Percentiles rank a stretch among this genome's conserved stretches.
Evolutionary conservation across 2,113 vertebrate species (phyloP).

Genomic region (Pseudorasbora parva): DNA sequence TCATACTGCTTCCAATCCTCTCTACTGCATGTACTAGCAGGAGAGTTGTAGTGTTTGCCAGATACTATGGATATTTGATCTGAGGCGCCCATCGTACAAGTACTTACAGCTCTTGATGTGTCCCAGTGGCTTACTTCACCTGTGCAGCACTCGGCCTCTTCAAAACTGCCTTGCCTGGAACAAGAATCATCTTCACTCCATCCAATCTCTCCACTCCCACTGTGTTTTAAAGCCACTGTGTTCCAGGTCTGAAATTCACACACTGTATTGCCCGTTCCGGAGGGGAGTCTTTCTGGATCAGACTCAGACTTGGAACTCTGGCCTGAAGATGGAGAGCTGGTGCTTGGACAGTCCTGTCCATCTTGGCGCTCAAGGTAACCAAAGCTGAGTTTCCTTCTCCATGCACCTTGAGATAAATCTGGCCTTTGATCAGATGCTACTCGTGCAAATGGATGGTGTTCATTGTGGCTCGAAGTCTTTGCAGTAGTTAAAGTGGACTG

Average conservation of each 20-base stretch:
- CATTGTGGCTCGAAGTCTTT: constrained; percentile 56
- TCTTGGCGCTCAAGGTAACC: constrained; percentile 67
- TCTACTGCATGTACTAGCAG: constrained; percentile 64
- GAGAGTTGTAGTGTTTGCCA: constrained; percentile 69
- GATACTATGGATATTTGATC: constrained; percentile 60
- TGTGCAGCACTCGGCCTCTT: constrained; percentile 52
- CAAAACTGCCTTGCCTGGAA: constrained; percentile 51
- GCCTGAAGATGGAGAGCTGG: constrained; percentile 75
- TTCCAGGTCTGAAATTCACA: constrained; percentile 56
- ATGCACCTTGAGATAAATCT: constrained; percentile 63
- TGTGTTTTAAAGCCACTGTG: constrained; percentile 14
- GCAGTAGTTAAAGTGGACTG: constrained; percentile 51
- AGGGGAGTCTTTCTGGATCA: constrained; percentile 63
- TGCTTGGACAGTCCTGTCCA: constrained; percentile 71
- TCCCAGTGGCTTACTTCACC: constrained; percentile 63
- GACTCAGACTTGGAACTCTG: constrained; percentile 77
- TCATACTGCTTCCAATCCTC: constrained; percentile 64
- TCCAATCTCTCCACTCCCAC: constrained; percentile 30
- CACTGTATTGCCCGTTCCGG: constrained; percentile 44
- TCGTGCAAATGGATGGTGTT: constrained; percentile 57
- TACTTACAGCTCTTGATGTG: constrained; percentile 51
- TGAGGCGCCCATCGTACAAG: constrained; percentile 58
- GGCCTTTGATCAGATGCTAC: constrained; percentile 69
- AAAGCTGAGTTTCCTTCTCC: constrained; percentile 66
- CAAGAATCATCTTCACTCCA: constrained; percentile 63